Evolutionary conservation across 2,888 invertebrate species (phyloP).

Genomic region (Gastrophysa polygoni): DNA sequence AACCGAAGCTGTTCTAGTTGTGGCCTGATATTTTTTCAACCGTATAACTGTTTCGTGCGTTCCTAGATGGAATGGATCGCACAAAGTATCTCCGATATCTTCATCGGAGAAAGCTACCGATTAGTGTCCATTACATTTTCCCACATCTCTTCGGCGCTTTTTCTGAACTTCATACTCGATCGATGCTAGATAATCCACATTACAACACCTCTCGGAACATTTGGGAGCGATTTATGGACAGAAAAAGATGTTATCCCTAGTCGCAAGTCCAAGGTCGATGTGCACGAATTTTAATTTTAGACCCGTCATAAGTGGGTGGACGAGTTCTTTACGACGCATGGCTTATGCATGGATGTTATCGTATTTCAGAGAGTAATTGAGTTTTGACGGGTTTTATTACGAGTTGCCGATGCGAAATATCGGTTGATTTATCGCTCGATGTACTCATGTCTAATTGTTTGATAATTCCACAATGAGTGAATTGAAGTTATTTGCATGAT

Average conservation of each 20-base stretch:
- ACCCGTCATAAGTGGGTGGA: constrained; percentile 26
- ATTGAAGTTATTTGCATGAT: too few species aligned
- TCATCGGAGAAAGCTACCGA: background rate
- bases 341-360: constrained; percentile 23
- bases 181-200: background rate
- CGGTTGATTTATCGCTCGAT: constrained; percentile 10
- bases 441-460: background rate
- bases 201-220: background rate
- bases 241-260: constrained; percentile 7
- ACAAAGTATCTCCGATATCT: too few species aligned
- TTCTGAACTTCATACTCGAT: background rate
- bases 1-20: too few species aligned
- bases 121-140: background rate
- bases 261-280: constrained; percentile 23
- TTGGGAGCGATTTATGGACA: constrained; percentile 9
- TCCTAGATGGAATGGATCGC: too few species aligned
- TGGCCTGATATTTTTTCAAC: too few species aligned
- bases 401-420: constrained; percentile 19
- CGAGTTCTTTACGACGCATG: constrained; percentile 14
- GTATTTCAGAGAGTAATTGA: constrained; percentile 36
- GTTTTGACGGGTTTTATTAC: constrained; percentile 36
- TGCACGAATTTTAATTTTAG: constrained; percentile 24
- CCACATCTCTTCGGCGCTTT: background rate
- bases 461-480: background rate
- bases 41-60: too few species aligned